Base-by-base conservation (phyloP, 2,113 vertebrate species). In the Polypterus senegalus region DNA sequence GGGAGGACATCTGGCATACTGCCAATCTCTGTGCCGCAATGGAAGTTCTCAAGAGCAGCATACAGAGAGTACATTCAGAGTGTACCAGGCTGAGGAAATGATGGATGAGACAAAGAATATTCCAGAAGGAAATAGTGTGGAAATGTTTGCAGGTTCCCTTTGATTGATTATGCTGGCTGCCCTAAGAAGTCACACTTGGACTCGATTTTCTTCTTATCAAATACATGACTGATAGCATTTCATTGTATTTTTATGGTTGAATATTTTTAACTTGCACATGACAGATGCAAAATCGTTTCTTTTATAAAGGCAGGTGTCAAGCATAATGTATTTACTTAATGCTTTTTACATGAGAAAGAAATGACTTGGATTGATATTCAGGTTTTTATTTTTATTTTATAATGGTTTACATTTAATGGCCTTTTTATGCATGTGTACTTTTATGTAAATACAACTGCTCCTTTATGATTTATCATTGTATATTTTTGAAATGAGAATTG, bases 181-280 rank as follows among this genome's bases (percentile, higher is more conserved):
- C 57, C 56, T 62, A 57, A 65, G 63, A 44, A 73, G n/a, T 47
- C 58, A 71, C 7, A 27, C 63, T 65, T 48, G 61, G 27, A 27
- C 27, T 54, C 66, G 64, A 63, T n/a, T 55, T 65, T 64, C 51
- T 10, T 52, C 59, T 43, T 53, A 56, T 47, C 61, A 71, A 11
- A 64, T 71, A 60, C 54, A 51, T 67, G 69, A 69, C 63, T 73
- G 63, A 69, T 72, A 52, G 57, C 10, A 3, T 8, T 52, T 52
- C 4, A 3, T 10, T 8, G 51, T 10, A 4, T 52, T 52, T 52
- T 52, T 7, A 52, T 10, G 10, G 10, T 52, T 52, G 51, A 10
- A 52, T 52, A 52, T 52, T 52, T 10, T 7, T 10, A 52, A 3
- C 10, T 10, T 52, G 27, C 27, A 27, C 27, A 27, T 27, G 27